Evolutionary conservation across 92 coral and sea anemone genomes (phyloP).

Genomic region (Palythoa caribaeorum): DNA sequence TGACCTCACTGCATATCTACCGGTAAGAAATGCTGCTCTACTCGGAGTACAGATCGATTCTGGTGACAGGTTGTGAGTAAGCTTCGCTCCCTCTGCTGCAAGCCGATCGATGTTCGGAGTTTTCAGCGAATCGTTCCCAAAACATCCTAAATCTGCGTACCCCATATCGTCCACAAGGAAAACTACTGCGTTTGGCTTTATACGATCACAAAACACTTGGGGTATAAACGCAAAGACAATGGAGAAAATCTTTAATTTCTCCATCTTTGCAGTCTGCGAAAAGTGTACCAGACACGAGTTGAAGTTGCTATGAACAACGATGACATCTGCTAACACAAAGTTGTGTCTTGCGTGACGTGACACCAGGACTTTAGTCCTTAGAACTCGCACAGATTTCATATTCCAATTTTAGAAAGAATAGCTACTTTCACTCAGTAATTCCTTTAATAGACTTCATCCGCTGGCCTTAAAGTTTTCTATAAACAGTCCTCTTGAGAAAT

Average conservation of each 20-base stretch:
- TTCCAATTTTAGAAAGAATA: too few species aligned
- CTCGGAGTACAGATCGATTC: conserved; percentile 93
- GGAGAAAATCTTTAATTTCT: background rate
- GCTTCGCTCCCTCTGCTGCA: conserved; percentile 80
- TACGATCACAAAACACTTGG: background rate
- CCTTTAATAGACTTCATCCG: too few species aligned
- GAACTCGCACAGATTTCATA: too few species aligned
- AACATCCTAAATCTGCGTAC: conserved; percentile 86
- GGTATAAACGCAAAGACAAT: background rate
- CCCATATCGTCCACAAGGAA: conserved; percentile 92
- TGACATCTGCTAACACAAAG: background rate
- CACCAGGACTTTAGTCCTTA: too few species aligned
- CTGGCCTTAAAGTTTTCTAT: too few species aligned
- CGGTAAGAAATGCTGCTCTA: conserved; percentile 86
- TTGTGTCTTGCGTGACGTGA: too few species aligned
- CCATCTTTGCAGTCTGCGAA: background rate
- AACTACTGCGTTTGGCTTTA: conserved; percentile 72
- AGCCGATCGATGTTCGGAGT: conserved; percentile 91
- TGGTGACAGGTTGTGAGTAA: conserved; percentile 75
- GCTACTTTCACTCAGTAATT: too few species aligned
- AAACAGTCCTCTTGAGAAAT: too few species aligned
- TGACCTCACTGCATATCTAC: conserved; percentile 82
- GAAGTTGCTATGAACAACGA: background rate
- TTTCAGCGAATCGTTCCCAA: conserved; percentile 81
- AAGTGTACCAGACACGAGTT: background rate